Conservation (phyloP, 2,888 invertebrate genomes). For the Chaetoderma sp. region DNA sequence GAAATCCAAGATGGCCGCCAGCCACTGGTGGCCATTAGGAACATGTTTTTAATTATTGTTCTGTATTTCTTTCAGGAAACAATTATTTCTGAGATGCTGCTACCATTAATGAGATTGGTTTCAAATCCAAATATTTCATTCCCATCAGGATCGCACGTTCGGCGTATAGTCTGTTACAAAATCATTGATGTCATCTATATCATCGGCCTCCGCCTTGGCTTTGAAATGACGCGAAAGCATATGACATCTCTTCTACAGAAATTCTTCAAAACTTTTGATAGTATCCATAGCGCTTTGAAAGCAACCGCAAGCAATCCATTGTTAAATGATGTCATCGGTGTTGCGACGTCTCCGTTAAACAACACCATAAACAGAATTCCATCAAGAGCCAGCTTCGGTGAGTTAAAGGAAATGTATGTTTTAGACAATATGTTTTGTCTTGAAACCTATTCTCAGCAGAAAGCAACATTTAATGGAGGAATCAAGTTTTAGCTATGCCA, state of each 20-base stretch:
- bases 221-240: slow-evolving; percentile 70
- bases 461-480: too few species aligned
- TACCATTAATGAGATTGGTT: slow-evolving; percentile 84
- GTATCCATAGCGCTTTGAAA: slow-evolving; percentile 39
- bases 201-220: slow-evolving; percentile 72
- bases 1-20: too few species aligned
- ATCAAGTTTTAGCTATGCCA: too few species aligned
- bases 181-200: slow-evolving; percentile 85
- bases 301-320: neutral
- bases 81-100: slow-evolving; percentile 84
- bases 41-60: neutral
- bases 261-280: slow-evolving; percentile 66
- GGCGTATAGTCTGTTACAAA: slow-evolving; percentile 83
- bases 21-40: too few species aligned
- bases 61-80: slow-evolving; percentile 77
- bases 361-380: too few species aligned
- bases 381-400: too few species aligned
- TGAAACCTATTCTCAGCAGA: too few species aligned
- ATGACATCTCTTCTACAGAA: slow-evolving; percentile 61
- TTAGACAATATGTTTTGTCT: too few species aligned
- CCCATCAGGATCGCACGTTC: slow-evolving; percentile 83
- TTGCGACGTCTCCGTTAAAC: too few species aligned
- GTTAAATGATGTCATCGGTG: too few species aligned
- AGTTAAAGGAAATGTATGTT: too few species aligned
- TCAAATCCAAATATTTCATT: slow-evolving; percentile 84